A percentile compares a stretch with the other conserved stretches of the same genome.
These are phyloP conservation scores for Stegophylla sp. DNA, from an alignment of 2,888 invertebrate species.

Conservation along the genomic window DNA sequence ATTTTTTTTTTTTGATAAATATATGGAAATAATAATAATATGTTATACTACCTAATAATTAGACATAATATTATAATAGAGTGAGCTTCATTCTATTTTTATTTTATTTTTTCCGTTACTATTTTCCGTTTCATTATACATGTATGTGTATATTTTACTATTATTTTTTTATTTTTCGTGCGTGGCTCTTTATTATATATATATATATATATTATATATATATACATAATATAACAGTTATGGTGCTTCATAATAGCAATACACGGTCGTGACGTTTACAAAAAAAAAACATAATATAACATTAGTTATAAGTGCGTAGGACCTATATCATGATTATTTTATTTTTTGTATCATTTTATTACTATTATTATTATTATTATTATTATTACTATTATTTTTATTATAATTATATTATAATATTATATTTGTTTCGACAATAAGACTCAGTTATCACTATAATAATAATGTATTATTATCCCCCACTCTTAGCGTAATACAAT, in stretches of 20 bases:
- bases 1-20: conserved; percentile 35
- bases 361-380: conserved; percentile 11
- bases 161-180: conserved; percentile 5
- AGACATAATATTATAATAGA: conserved; percentile 36
- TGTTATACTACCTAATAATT: conserved; percentile 36
- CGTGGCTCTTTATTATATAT: conserved; percentile 26
- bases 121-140: background rate
- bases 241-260: conserved; percentile 58
- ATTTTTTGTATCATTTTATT: background rate
- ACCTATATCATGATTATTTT: conserved; percentile 27
- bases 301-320: conserved; percentile 34
- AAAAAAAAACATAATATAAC: conserved; percentile 15
- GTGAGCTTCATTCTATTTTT: conserved; percentile 31
- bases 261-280: conserved; percentile 42
- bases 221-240: conserved; percentile 9
- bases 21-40: conserved; percentile 42
- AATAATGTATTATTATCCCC: conserved; percentile 29
- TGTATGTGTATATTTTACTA: conserved; percentile 5
- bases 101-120: background rate
- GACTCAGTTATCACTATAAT: conserved; percentile 15
- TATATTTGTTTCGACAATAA: conserved; percentile 51
- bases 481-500: conserved; percentile 56
- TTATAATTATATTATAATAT: conserved; percentile 14
- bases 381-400: conserved; percentile 15
- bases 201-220: conserved; percentile 12